Percentiles rank a stretch among this genome's conserved stretches.
Evolutionary conservation across 2,888 invertebrate species (phyloP).

Genomic region (Watsonalla binaria): DNA sequence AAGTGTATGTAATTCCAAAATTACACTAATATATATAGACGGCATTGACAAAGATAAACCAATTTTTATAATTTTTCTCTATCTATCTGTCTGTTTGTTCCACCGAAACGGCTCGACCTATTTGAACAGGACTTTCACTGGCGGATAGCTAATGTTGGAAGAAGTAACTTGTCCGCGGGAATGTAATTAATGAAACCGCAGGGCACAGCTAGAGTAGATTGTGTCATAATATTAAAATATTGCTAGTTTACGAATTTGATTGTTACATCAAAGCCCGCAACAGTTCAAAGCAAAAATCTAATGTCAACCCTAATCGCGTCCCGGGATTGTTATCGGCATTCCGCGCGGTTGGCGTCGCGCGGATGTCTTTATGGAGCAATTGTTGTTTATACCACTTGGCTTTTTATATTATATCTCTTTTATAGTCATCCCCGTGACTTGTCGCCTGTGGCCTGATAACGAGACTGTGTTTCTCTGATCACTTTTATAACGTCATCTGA

Average conservation of each 20-base stretch:
- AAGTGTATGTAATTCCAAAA: no score
- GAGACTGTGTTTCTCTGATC: background rate
- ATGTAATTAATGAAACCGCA: no score
- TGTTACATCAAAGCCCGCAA: background rate
- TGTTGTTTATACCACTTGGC: conserved; percentile 39
- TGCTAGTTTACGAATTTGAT: background rate
- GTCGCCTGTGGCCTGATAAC: conserved; percentile 15
- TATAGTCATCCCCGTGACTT: conserved; percentile 35
- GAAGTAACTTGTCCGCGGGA: no score
- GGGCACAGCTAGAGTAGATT: no score
- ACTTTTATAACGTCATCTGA: background rate
- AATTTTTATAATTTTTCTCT: no score
- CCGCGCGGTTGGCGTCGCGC: conserved; percentile 45
- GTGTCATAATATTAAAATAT: no score
- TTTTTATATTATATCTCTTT: conserved; percentile 15
- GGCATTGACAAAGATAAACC: no score
- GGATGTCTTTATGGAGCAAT: conserved; percentile 45
- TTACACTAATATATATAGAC: no score
- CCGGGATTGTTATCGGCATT: conserved; percentile 41
- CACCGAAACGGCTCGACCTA: no score
- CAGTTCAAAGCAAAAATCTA: background rate
- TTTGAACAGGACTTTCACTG: no score
- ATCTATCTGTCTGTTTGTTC: no score
- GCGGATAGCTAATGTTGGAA: no score
- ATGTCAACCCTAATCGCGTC: conserved; percentile 26